These are phyloP conservation scores for Galeruca laticollis DNA, from an alignment of 2,888 invertebrate species.

Conservation along the genomic window DNA sequence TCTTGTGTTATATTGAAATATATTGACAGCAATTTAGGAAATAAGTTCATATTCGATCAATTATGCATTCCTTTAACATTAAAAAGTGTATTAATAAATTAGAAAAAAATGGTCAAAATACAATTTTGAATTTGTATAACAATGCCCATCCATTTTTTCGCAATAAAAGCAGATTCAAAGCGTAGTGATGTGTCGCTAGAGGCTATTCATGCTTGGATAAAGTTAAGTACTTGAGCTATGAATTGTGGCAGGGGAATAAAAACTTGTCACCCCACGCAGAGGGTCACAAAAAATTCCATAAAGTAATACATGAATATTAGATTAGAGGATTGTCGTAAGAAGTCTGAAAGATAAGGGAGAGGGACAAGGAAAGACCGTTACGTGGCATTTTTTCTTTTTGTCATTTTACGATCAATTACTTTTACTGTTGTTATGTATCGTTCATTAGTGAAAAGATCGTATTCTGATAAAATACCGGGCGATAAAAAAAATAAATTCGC, in stretches of 20 bases:
- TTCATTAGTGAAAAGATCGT: background rate
- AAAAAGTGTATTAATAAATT: no score
- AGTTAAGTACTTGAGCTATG: slow-evolving; percentile 55
- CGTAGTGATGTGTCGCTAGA: slow-evolving; percentile 50
- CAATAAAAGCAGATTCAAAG: slow-evolving; percentile 44
- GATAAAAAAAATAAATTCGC: no score
- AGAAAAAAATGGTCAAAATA: background rate
- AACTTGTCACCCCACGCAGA: slow-evolving; percentile 53
- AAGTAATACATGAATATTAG: slow-evolving; percentile 60
- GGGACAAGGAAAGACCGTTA: slow-evolving; percentile 38
- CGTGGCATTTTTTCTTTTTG: slow-evolving; percentile 36
- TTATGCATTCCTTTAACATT: no score
- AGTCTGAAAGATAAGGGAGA: slow-evolving; percentile 38
- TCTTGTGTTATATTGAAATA: no score
- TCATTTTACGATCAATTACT: slow-evolving; percentile 6
- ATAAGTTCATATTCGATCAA: no score
- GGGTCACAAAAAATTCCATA: slow-evolving; percentile 55
- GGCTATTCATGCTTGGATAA: slow-evolving; percentile 50
- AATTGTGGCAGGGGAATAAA: slow-evolving; percentile 54
- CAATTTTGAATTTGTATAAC: slow-evolving; percentile 4
- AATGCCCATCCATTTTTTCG: background rate
- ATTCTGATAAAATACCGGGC: no score
- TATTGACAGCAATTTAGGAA: no score
- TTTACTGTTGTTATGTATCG: background rate
- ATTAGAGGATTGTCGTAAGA: slow-evolving; percentile 52